phyloP scores from a whole-genome alignment of 2,797 vertebrate genomes.

The Gymnothorax javanicus region DNA sequence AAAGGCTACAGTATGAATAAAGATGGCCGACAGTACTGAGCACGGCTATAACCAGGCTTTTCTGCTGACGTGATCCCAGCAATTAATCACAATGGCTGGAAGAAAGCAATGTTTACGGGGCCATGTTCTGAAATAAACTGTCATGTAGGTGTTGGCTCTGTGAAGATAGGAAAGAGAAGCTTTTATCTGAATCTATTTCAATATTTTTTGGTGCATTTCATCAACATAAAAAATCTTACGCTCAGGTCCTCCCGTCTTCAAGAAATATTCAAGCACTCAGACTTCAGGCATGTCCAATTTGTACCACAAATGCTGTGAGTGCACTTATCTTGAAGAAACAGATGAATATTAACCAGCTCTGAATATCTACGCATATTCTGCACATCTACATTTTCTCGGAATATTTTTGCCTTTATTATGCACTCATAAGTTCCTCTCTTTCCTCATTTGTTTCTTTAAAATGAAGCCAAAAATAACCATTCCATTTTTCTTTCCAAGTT shows the following conservation, averaged over 20 bases:
- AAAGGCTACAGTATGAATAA: conserved; percentile 62
- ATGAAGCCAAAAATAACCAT: neutral
- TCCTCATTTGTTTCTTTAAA: neutral
- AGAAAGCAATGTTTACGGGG: conserved; percentile 41
- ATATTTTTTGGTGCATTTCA: neutral
- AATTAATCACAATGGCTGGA: conserved; percentile 69
- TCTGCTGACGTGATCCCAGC: conserved; percentile 74
- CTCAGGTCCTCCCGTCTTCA: neutral
- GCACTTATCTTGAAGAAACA: neutral
- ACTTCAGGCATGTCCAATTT: neutral
- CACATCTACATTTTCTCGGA: too few species aligned
- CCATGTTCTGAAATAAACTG: conserved; percentile 6
- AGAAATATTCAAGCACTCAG: neutral
- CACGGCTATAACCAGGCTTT: conserved; percentile 67
- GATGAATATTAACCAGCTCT: neutral
- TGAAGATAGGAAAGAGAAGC: conserved; percentile 39
- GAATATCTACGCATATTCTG: neutral
- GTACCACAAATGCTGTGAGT: neutral
- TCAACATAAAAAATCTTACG: neutral
- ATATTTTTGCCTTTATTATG: neutral
- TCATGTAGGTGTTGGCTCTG: conserved; percentile 45
- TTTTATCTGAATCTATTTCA: conserved; percentile 23
- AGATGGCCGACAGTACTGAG: conserved; percentile 62
- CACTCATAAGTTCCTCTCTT: neutral
- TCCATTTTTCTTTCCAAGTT: too few species aligned